phyloP scores from a whole-genome alignment of 1,140 invertebrate genomes.

The Chlorops oryzae region DNA sequence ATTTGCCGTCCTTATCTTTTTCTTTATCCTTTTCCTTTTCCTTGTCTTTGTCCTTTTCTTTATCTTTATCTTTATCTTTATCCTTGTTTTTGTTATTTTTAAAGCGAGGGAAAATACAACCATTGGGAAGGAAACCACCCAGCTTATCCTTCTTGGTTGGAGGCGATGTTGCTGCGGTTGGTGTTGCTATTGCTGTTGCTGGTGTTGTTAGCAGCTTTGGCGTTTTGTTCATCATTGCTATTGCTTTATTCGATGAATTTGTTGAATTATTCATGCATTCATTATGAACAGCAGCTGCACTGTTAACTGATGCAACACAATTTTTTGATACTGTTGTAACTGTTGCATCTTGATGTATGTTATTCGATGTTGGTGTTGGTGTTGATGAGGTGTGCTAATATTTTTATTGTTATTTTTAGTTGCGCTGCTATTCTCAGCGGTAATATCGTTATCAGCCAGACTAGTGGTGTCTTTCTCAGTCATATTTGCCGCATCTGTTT shows the following conservation, averaged over 20 bases:
- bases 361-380: constrained; percentile 7
- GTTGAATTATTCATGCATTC: no score
- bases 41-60: constrained; percentile 41
- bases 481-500: no score
- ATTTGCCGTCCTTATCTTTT: constrained; percentile 37
- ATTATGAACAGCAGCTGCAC: no score
- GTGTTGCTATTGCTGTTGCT: background rate
- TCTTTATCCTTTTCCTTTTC: constrained; percentile 38
- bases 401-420: no score
- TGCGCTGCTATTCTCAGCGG: no score
- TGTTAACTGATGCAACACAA: no score
- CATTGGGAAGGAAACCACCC: constrained; percentile 44
- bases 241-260: no score
- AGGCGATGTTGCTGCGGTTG: constrained; percentile 5
- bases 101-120: constrained; percentile 46
- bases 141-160: constrained; percentile 43
- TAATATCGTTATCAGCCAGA: no score
- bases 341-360: no score
- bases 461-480: no score
- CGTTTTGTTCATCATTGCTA: no score
- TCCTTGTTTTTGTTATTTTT: constrained; percentile 47
- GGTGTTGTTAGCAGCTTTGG: constrained; percentile 16
- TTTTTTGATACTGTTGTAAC: no score
- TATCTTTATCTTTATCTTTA: constrained; percentile 38
- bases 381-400: constrained; percentile 14